A percentile compares a stretch with the other conserved stretches of the same genome.
These are phyloP conservation scores for Ctenopoma multispine DNA, from an alignment of 2,797 vertebrate species.

Conservation along the genomic window DNA sequence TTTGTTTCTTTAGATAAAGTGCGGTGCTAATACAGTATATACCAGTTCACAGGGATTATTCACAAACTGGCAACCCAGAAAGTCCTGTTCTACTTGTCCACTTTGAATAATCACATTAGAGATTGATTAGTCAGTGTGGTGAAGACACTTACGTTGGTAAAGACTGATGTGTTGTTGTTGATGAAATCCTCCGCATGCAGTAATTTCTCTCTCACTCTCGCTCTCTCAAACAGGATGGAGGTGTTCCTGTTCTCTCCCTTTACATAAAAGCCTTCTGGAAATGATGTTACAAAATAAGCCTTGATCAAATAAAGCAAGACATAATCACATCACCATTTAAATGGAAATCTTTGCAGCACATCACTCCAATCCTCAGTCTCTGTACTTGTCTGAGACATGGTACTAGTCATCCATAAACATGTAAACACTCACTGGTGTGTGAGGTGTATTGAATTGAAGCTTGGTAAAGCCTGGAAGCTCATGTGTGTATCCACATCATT, in stretches of 20 bases:
- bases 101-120: conserved; percentile 28
- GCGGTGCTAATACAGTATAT: background rate
- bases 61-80: background rate
- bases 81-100: background rate
- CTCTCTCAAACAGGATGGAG: conserved; percentile 26
- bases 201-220: conserved; percentile 22
- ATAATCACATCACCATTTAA: conserved; percentile 55
- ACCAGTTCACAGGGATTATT: background rate
- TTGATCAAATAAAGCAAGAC: conserved; percentile 54
- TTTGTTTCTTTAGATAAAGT: background rate
- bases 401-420: conserved; percentile 45
- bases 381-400: conserved; percentile 32
- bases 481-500: conserved; percentile 3
- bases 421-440: conserved; percentile 28
- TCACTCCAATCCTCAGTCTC: conserved; percentile 22
- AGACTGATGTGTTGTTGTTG: conserved; percentile 16
- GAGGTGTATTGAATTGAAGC: conserved; percentile 30
- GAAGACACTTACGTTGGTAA: conserved; percentile 18
- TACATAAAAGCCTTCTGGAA: conserved; percentile 46
- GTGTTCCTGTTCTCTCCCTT: conserved; percentile 18
- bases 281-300: conserved; percentile 52
- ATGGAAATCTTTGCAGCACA: conserved; percentile 47
- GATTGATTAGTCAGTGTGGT: conserved; percentile 2
- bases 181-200: conserved; percentile 24
- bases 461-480: conserved; percentile 16